A percentile compares a stretch with the other conserved stretches of the same genome.
Conservation (phyloP, 2,113 vertebrate species). For the Gymnarchus niloticus region DNA sequence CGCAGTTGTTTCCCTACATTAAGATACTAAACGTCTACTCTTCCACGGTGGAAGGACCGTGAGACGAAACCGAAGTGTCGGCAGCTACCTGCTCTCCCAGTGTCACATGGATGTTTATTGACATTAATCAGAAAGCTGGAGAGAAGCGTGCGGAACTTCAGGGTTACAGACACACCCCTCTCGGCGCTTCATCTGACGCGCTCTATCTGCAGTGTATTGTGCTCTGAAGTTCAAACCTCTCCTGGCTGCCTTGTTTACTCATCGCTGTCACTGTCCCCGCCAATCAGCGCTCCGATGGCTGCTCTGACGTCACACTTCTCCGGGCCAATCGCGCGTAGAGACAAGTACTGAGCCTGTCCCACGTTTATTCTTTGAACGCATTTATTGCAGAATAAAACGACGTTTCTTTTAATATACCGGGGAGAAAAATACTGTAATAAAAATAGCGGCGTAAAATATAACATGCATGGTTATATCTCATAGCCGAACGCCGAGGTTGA, state of each 20-base stretch:
- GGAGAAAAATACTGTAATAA: constrained; percentile 40
- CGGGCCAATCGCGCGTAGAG: constrained; percentile 54
- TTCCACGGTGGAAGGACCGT: constrained; percentile 31
- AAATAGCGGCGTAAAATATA: constrained; percentile 30
- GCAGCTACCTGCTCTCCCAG: constrained; percentile 17
- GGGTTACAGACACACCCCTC: constrained; percentile 49
- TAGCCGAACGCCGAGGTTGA: background rate
- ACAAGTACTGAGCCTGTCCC: constrained; percentile 29
- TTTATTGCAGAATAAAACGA: constrained; percentile 46
- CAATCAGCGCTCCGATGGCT: constrained; percentile 56
- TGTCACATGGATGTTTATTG: constrained; percentile 38
- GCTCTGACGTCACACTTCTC: constrained; percentile 57
- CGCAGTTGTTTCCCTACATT: constrained; percentile 17
- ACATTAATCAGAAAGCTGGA: constrained; percentile 45
- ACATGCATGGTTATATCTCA: background rate
- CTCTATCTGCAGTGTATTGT: constrained; percentile 51
- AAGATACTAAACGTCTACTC: constrained; percentile 23
- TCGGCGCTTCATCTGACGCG: constrained; percentile 40
- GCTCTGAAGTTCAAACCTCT: constrained; percentile 66
- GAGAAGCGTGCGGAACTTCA: constrained; percentile 49
- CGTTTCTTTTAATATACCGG: constrained; percentile 49
- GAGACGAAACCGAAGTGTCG: constrained; percentile 20
- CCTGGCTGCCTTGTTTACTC: constrained; percentile 64
- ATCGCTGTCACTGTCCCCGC: constrained; percentile 45
- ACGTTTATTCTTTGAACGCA: constrained; percentile 35